Base-by-base conservation (phyloP, 2,797 vertebrate genomes). In the Chelonia mydas region DNA sequence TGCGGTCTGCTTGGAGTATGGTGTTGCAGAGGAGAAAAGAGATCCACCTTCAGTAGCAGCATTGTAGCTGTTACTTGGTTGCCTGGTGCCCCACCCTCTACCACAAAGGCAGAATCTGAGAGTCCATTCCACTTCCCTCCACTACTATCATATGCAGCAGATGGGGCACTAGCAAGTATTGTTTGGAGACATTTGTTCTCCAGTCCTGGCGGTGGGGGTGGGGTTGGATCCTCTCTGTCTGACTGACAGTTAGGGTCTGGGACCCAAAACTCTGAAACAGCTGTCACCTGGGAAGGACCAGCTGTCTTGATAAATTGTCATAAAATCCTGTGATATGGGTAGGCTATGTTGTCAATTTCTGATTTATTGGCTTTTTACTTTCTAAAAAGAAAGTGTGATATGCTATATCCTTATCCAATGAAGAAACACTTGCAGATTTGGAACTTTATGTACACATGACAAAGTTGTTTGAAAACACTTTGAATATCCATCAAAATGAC, bases 171-270 rank as follows among this genome's bases (percentile, higher is more conserved):
- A 88, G n/a, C 15, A 83, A 17, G 15, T 21, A 54, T 78, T 86
- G 55, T 3, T 87, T 3, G 87, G 76, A 55, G 78, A 45, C 90
- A 41, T 72, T 61, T 61, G 37, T 33, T 16, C 3, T 7, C 9
- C 41, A 55, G 21, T 37, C 7, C 51, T n/a, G 2, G 15, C 27
- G 47, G 6, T 59, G 57, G 2, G 28, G 13, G 6, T 61, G 57
- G 50, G 2, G 17, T 80, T 51, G 17, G 83, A 93, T 28, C 65
- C n/a, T 6, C 0, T 1, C 12, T n/a, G 1, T 28, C 45, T 93
- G 87, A 81, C 84, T 61, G 31, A 93, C 84, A 92, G 65, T 15
- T 61, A 50, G 57, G 25, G 83, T 94, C 57, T 65, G 72, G n/a
- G 81, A 5, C 12, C 7, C 7, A 2, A 74, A 51, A 50, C 7